phyloP scores from a whole-genome alignment of 2,888 invertebrate genomes.

The Osmoderma eremita region DNA sequence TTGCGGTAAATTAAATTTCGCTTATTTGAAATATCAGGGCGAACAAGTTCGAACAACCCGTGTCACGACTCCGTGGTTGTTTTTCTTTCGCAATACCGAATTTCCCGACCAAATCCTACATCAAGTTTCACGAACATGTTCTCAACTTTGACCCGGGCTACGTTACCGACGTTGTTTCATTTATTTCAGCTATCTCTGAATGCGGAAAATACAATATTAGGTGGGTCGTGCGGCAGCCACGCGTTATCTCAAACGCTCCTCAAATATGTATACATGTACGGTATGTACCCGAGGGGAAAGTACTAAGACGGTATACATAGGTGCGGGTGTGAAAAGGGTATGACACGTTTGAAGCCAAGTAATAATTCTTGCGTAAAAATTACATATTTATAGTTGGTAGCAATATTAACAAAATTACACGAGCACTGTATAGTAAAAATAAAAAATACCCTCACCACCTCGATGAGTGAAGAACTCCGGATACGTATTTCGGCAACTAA shows the following conservation, averaged over 20 bases:
- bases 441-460: no score
- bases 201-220: conserved; percentile 25
- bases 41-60: conserved; percentile 37
- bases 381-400: no score
- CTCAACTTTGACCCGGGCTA: conserved; percentile 42
- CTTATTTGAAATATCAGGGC: conserved; percentile 36
- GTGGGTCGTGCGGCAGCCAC: conserved; percentile 1
- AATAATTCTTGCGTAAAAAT: no score
- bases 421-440: no score
- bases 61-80: conserved; percentile 42
- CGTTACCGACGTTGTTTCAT: conserved; percentile 36
- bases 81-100: conserved; percentile 43
- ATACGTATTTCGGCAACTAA: no score
- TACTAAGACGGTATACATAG: no score
- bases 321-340: no score
- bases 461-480: no score
- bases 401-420: no score
- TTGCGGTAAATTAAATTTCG: conserved; percentile 31
- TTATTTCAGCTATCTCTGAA: conserved; percentile 36
- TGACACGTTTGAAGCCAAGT: no score
- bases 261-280: conserved; percentile 21
- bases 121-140: conserved; percentile 45
- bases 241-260: conserved; percentile 29
- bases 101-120: conserved; percentile 43
- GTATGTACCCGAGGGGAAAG: no score